phyloP scores from a whole-genome alignment of 2,113 vertebrate species.

The Cacatua alba region DNA sequence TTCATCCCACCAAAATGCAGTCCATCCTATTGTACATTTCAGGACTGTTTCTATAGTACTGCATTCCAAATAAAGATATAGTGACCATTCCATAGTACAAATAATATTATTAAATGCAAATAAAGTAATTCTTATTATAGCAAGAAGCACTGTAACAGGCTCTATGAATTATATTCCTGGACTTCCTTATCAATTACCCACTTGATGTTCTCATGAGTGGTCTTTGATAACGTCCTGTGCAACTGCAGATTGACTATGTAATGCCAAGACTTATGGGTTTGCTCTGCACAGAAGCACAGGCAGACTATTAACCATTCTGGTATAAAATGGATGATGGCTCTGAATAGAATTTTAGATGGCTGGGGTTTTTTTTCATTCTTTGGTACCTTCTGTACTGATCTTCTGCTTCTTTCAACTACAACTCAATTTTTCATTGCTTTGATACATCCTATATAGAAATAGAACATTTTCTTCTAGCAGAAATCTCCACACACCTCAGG shows the following conservation, averaged over 20 bases:
- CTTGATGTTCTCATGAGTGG: not conserved
- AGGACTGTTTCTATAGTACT: not conserved
- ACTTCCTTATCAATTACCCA: not conserved
- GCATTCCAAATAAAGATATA: not conserved
- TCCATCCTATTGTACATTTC: not conserved
- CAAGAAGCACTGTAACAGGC: not conserved
- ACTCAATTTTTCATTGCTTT: not conserved
- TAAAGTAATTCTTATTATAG: not conserved
- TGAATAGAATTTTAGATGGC: not conserved
- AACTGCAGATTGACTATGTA: not conserved
- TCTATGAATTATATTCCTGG: not conserved
- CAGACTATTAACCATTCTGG: not conserved
- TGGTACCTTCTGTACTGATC: not conserved
- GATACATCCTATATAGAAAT: not conserved
- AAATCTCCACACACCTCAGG: not conserved
- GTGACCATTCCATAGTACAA: not conserved
- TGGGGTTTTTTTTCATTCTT: not conserved
- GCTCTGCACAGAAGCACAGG: not conserved
- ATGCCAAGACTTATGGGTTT: not conserved
- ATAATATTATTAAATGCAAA: not conserved
- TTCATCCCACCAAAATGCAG: not conserved
- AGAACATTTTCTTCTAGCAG: not conserved
- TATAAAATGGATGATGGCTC: not conserved
- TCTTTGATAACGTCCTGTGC: not conserved
- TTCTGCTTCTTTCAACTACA: not conserved